Evolutionary conservation across 2,797 vertebrate species (phyloP), one percentile per base, ranked within the genome.

Genomic region (Alosa sapidissima): DNA sequence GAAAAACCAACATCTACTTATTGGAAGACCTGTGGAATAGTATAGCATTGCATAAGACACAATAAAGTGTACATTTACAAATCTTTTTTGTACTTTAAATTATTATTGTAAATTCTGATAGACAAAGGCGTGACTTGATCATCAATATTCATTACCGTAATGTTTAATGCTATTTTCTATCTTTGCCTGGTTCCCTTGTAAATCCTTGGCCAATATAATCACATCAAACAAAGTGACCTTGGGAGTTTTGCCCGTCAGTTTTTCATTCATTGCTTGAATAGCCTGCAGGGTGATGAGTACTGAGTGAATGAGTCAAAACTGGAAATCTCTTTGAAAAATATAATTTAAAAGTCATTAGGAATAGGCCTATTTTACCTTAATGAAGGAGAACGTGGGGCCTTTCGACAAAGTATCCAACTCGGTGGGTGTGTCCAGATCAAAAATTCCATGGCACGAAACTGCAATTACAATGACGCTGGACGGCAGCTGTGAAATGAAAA

Each of bases 141-240:
- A 41, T 14, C 14, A 75, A 45, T 16, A 14, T 41, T 36, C 19
- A 45, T 75, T 90, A 95, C 95, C 93, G 0, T 94, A 92, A 89
- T 93, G 90, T 84, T 91, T 95, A 87, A 92, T 89, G 2, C 95
- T 96, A 88, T 90, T 92, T 84, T 94, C 86, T 86, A 97, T 91
- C 87, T 91, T 91, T 0, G 81, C 8, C 1, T 94, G 92, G 0
- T 94, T 93, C 85, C 95, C 94, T 0, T 92, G 89, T 33, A 90
- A 92, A 88, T 95, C 91, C 11, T 94, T 95, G 84, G 94, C 95
- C 81, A 97, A 89, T 84, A 97, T 92, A 21, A 97, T 86, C 58
- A 97, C 90, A 19, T 97, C 95, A 49, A 97, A 96, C 83, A 96
- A 93, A 68, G 93, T 89, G 7, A 88, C 91, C 81, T 96, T 95